Base-by-base conservation (phyloP, 2,113 vertebrate genomes). In the Myrmophylax atrothorax region DNA sequence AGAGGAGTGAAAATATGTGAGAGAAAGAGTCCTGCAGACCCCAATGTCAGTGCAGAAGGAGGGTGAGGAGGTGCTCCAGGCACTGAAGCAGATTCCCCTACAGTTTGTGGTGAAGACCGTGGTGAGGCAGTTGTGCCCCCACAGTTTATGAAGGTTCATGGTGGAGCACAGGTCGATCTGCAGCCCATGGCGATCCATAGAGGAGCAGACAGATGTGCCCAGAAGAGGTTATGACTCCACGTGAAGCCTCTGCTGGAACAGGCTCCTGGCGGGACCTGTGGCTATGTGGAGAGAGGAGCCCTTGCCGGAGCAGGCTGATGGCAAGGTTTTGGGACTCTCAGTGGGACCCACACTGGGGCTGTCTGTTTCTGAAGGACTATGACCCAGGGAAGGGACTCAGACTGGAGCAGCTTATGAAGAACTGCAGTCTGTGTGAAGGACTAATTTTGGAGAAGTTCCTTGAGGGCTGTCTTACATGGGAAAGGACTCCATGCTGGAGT, bases 391-490 rank as follows among this genome's bases (percentile, higher is more conserved):
- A 47, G 38, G 29, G 20, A 35, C 29, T 60, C 40, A 47, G 6
- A 10, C 19, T 25, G 38, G 10, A 75, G 23, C 11, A 76, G 26
- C 9, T 38, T 22, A 5, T 31, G 49, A 50, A 76, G 70, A 64
- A 22, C 7, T 58, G 14, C 17, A 58, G 28, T 7, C n/a, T 2
- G 1, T 22, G 17, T 17, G n/a, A 68, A n/a, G 17, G n/a, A 53
- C 6, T n/a, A 3, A 12, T 0, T 3, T 1, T 22, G 38, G 47
- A 68, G 20, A 56, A 49, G 8, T 18, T 22, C 2, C 2, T 37
- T 31, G 10, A 28, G 7, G 14, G 5, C 9, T 56, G 31, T 80
- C 53, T 75, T 13, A 10, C 5, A 5, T 14, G 12, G 18, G 5
- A 38, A 46, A 6, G 6, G 33, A 35, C 19, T 6, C 24, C 8